phyloP scores from a whole-genome alignment of 2,113 vertebrate species.

The Oryzias woworae region DNA sequence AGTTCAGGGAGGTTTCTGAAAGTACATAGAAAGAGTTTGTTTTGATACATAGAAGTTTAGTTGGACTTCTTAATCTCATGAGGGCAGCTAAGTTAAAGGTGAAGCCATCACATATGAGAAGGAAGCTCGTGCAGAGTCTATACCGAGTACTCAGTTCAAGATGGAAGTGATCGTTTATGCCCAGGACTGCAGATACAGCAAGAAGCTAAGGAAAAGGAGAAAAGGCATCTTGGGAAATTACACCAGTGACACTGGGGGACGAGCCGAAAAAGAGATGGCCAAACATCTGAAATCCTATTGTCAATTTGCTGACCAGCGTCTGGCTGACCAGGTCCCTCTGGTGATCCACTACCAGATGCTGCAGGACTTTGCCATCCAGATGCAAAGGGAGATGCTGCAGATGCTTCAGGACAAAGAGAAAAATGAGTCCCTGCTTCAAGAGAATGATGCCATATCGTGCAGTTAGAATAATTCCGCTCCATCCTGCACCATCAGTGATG shows the following conservation, averaged over 20 bases:
- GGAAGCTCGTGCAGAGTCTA: constrained; percentile 59
- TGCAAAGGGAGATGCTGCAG: constrained; percentile 81
- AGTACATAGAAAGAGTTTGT: constrained; percentile 47
- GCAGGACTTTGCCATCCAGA: constrained; percentile 57
- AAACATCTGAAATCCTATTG: constrained; percentile 61
- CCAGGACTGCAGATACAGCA: constrained; percentile 78
- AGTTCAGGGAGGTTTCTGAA: constrained; percentile 60
- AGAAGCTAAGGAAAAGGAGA: constrained; percentile 15
- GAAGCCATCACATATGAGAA: constrained; percentile 71
- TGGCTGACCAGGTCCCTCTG: constrained; percentile 83
- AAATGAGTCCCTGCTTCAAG: constrained; percentile 65
- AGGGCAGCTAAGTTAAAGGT: constrained; percentile 69
- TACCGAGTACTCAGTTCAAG: constrained; percentile 79
- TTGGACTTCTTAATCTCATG: constrained; percentile 67
- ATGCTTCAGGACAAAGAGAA: constrained; percentile 78
- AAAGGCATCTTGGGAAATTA: fast-evolving
- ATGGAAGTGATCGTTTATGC: constrained; percentile 85
- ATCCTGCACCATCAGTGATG: too few relatives aligned
- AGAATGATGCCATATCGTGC: constrained; percentile 59
- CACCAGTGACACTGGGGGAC: not conserved
- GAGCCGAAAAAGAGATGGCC: constrained; percentile 39
- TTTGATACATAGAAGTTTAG: constrained; percentile 55
- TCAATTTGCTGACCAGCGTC: constrained; percentile 78
- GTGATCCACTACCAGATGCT: constrained; percentile 83
- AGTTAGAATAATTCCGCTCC: too few relatives aligned